Base-by-base conservation (phyloP, 2,113 vertebrate genomes). In the Apteryx owenii region DNA sequence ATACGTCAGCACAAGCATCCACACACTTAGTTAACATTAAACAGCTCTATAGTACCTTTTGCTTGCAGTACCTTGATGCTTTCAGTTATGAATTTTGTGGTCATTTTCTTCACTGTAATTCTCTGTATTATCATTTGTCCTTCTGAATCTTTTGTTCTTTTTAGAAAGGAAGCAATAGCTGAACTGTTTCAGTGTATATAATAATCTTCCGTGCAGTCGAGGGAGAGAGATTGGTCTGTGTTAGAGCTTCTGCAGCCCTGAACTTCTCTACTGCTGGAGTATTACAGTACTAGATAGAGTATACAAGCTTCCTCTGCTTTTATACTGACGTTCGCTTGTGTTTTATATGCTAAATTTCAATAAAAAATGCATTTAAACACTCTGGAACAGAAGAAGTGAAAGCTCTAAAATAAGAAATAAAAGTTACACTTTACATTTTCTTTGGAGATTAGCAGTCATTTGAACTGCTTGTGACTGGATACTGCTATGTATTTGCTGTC, bases 401-500 rank as follows among this genome's bases (percentile, higher is more conserved):
- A 88, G 4, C 51, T 66, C 48, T 53, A 64, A 88, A 89, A 70
- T 76, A 40, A 53, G 51, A 85, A 81, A 36, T 7, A 0, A 0
- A 84, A 29, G 2, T 86, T 92, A 42, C 54, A 68, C 11, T 85
- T 94, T 23, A 61, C 9, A 48, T 18, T 93, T 23, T 72, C 89
- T 66, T 66, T 81, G 44, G 42, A 90, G 95, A 85, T 93, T 31
- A 79, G 36, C 44, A 72, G 36, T 56, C 44, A 44, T 90, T 80
- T 90, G 81, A 84, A 64, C 36, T 71, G 46, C 33, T 89, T 78
- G 51, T 66, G 64, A 42, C 25, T 87, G n/a, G 36, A 77, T 62
- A 69, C 44, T 58, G 26, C 12, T 91, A 19, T 33, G 28, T 94
- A 60, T 95, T 95, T 97, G 69, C n/a, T 86, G 61, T 81, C 85